Conservation (phyloP, 2,797 vertebrate species). For the Craterocephalus amniculus region DNA sequence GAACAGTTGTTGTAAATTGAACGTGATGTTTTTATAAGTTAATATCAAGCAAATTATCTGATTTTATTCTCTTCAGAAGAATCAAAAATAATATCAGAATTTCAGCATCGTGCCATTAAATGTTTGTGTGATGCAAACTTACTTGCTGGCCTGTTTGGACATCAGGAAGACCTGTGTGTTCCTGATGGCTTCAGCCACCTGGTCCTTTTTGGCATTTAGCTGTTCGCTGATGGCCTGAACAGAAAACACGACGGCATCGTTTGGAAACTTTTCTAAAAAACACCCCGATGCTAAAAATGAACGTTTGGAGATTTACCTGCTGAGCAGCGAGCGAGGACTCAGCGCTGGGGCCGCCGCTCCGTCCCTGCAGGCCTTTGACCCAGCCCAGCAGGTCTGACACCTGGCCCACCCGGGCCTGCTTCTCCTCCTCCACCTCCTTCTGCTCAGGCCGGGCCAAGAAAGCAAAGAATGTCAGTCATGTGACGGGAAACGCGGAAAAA, state of each 20-base stretch:
- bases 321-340: constrained; percentile 92
- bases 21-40: no score
- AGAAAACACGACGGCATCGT: not conserved
- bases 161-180: constrained; percentile 92
- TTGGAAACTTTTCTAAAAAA: not conserved
- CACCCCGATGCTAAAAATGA: no score
- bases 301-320: constrained; percentile 80
- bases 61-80: no score
- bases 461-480: not conserved
- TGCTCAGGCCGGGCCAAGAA: constrained; percentile 65
- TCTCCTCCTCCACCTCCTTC: constrained; percentile 98
- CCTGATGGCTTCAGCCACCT: constrained; percentile 92
- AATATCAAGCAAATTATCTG: no score
- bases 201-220: constrained; percentile 89
- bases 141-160: constrained; percentile 96
- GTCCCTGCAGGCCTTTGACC: constrained; percentile 87
- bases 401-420: constrained; percentile 91
- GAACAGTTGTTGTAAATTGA: no score
- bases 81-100: no score
- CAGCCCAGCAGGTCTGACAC: constrained; percentile 93
- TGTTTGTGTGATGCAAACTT: constrained; percentile 64
- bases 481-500: not conserved
- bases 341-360: constrained; percentile 71
- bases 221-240: constrained; percentile 90
- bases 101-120: no score